Evolutionary conservation across 2,113 vertebrate genomes (phyloP).

Genomic region (Oryzias celebensis): DNA sequence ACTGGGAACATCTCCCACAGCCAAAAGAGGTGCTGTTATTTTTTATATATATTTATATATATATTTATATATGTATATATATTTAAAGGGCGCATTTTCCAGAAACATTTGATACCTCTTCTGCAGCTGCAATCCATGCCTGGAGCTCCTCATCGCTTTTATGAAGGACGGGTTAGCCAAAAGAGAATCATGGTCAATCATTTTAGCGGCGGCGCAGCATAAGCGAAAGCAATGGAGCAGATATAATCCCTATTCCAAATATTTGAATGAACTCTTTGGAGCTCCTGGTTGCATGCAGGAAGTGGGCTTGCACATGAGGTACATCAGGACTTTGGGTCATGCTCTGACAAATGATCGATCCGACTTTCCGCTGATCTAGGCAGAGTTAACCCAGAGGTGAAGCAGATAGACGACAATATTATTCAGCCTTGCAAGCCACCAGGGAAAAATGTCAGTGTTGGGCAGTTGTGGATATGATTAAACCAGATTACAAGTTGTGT

Average conservation of each 20-base stretch:
- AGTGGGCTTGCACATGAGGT: conserved; percentile 44
- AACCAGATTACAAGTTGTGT: conserved; percentile 17
- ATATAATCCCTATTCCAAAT: conserved; percentile 42
- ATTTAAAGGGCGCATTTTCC: neutral
- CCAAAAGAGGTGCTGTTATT: conserved; percentile 15
- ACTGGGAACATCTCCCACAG: conserved; percentile 25
- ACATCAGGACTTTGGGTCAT: conserved; percentile 52
- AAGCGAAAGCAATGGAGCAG: conserved; percentile 48
- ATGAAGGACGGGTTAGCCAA: conserved; percentile 33
- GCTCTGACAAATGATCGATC: conserved; percentile 52
- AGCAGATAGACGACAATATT: conserved; percentile 38
- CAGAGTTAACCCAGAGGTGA: conserved; percentile 31
- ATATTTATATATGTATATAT: neutral
- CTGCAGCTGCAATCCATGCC: conserved; percentile 32
- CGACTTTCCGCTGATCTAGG: conserved; percentile 41
- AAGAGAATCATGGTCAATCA: conserved; percentile 40
- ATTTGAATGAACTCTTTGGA: conserved; percentile 48
- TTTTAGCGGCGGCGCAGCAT: conserved; percentile 60
- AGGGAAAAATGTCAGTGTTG: conserved; percentile 35
- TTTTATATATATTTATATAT: neutral
- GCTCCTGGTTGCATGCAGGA: conserved; percentile 57
- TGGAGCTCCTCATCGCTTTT: conserved; percentile 30
- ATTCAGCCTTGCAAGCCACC: conserved; percentile 44
- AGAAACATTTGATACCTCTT: conserved; percentile 16
- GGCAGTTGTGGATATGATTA: conserved; percentile 31